Evolutionary conservation across 2,797 vertebrate species (phyloP), one percentile per base, ranked within the genome.

Genomic region (Dendrocincla tyrannina): DNA sequence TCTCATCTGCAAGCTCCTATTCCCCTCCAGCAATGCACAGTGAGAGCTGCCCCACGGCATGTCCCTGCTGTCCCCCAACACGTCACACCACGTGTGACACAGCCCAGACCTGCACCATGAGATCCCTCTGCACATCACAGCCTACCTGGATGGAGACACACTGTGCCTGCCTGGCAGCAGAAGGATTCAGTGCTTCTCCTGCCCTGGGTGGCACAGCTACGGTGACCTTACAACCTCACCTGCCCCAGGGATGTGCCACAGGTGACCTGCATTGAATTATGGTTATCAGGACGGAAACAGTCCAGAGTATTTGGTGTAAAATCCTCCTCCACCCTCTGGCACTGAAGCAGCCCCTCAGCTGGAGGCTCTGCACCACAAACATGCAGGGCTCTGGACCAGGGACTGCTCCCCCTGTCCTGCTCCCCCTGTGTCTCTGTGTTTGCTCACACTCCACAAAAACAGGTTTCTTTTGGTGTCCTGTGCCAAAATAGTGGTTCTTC

Each of bases 321-420:
- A 67, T 13, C 10, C 14, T 64, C 32, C 66, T 73, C 41, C 64
- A 7, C 24, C 17, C n/a, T 63, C 68, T 52, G 63, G 47, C 47
- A 49, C 39, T 33, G 67, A 64, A 62, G n/a, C 32, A 63, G 67
- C 35, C 24, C 27, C 35, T 47, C 41, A 41, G 4, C 32, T 58
- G 33, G 30, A 47, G 47, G 19, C 37, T 85, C 46, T 58, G 81
- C 27, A 32, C 19, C 3, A 3, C 1, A 7, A 82, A 37, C 50
- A n/a, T 0, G 0, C 47, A 28, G 17, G 23, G 33, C 11, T 55
- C 15, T 66, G 35, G 19, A 53, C 8, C 39, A 68, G 18, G 30
- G 28, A 24, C 3, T 53, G 55, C 16, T 76, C 19, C 28, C 16
- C 35, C 42, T 32, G 25, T 25, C 39, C 58, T 22, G 27, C 3